Evolutionary conservation across 1,140 invertebrate species (phyloP), one percentile per base, ranked within the genome.

Genomic region (Heterodera schachtii): DNA sequence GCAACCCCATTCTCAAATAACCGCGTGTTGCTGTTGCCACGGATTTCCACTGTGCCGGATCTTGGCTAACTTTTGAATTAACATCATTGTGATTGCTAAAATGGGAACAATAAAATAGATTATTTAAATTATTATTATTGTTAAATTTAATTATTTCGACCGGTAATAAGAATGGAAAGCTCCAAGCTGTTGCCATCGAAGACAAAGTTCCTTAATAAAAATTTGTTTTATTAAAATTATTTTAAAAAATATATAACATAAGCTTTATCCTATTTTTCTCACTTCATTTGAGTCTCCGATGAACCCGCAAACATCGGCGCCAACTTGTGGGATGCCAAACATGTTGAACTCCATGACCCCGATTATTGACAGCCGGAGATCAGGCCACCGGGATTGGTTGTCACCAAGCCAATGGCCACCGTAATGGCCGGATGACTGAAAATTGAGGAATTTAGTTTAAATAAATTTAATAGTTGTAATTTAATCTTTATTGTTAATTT

Each of bases 401-500:
- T 95, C 94, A 0, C 96, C 96, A 81, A 94, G 94, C 96, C 96
- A 98, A 91, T 96, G 95, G 13, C 94, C 95, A n/a, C 93, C 93
- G 90, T 93, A 95, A 79, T 92, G 91, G 21, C 95, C 95, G 82
- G 93, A 92, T 7, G 95, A 94, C 64, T 94, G 91, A 91, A 52
- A 52, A 31, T 31, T 31, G 31, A 31, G 31, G 31, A 31, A 31
- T 31, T 31, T n/a, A n/a, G n/a, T n/a, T n/a, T n/a, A n/a, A n/a
- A n/a, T n/a, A n/a, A n/a, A n/a, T n/a, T n/a, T n/a, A n/a, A n/a
- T n/a, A n/a, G n/a, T n/a, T n/a, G n/a, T n/a, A 31, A 31, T 31
- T 31, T 31, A 31, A 31, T 31, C 31, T 31, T 31, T 31, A 31
- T 31, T 31, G 31, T 31, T 31, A 31, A 31, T 31, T 31, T 31